These are phyloP conservation scores for Epicauta chinensis DNA, from an alignment of 1,140 invertebrate species.

Conservation along the genomic window DNA sequence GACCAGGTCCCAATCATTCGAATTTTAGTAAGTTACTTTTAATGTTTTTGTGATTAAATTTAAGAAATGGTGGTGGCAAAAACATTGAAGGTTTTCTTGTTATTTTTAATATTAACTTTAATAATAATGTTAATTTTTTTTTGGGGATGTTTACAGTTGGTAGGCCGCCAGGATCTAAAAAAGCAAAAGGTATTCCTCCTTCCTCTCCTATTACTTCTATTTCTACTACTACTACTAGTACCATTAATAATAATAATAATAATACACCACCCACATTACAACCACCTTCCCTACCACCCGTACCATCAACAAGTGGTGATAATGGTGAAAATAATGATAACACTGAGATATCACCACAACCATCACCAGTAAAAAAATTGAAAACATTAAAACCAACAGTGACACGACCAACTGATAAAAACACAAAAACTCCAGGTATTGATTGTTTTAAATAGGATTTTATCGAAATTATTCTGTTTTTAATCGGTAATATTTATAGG, in stretches of 20 bases:
- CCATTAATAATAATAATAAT: no score
- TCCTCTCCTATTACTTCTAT: no score
- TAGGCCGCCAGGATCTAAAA: slow-evolving; percentile 43
- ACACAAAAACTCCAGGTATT: no score
- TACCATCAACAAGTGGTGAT: no score
- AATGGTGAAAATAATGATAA: slow-evolving; percentile 21
- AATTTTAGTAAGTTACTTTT: slow-evolving; percentile 9
- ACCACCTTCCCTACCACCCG: not conserved
- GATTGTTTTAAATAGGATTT: no score
- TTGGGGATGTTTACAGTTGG: slow-evolving; percentile 40
- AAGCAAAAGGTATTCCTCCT: slow-evolving; percentile 41
- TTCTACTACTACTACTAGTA: no score
- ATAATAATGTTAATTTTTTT: no score
- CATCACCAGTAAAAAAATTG: slow-evolving; percentile 19
- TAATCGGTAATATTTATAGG: not conserved
- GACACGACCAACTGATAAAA: no score
- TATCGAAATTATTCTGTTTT: no score
- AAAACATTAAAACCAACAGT: slow-evolving; percentile 27
- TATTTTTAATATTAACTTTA: not conserved
- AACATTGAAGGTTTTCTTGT: slow-evolving; percentile 3
- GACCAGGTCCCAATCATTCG: slow-evolving; percentile 23
- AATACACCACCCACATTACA: slow-evolving; percentile 16
- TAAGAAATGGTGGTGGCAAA: not conserved
- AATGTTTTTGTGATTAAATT: slow-evolving; percentile 14
- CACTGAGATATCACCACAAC: slow-evolving; percentile 1